Conservation (phyloP, 1,140 invertebrate species). For the Amyelois transitella region DNA sequence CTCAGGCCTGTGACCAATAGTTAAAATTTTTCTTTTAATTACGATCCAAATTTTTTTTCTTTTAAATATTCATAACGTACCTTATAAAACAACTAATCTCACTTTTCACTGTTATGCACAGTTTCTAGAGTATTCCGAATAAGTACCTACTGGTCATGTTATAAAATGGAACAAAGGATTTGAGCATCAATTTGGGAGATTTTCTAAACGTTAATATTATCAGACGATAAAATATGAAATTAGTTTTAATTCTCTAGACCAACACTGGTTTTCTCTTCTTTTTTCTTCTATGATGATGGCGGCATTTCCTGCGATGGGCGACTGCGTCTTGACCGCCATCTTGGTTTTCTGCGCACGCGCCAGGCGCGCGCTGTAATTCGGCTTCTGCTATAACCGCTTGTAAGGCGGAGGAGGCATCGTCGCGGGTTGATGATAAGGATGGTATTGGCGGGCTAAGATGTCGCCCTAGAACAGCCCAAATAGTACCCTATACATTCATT, state of each 20-base stretch:
- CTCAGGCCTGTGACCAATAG: too few species aligned
- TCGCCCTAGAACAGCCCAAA: slow-evolving; percentile 61
- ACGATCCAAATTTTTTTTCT: not conserved
- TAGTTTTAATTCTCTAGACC: slow-evolving; percentile 33
- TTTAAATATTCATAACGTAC: not conserved
- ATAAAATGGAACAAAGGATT: slow-evolving; percentile 2
- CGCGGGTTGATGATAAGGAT: slow-evolving; percentile 59
- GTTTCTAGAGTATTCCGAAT: slow-evolving; percentile 3
- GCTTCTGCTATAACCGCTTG: slow-evolving; percentile 64
- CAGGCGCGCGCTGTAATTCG: slow-evolving; percentile 6
- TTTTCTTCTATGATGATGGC: slow-evolving; percentile 31
- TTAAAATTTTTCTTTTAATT: too few species aligned
- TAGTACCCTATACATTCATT: slow-evolving; percentile 56
- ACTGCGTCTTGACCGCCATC: slow-evolving; percentile 10
- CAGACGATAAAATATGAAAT: slow-evolving; percentile 19
- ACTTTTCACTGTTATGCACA: slow-evolving; percentile 12
- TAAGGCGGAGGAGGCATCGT: slow-evolving; percentile 35
- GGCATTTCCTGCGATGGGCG: slow-evolving; percentile 8
- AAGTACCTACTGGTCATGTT: slow-evolving; percentile 3
- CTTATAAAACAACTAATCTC: slow-evolving; percentile 37
- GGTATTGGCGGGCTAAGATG: slow-evolving; percentile 59
- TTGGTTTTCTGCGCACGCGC: slow-evolving; percentile 10
- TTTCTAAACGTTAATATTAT: not conserved
- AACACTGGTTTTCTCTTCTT: slow-evolving; percentile 55
- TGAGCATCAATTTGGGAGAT: slow-evolving; percentile 4